Percentiles rank a stretch among this genome's conserved stretches.
Conservation (phyloP, 2,113 vertebrate species). For the Cynopterus brachyotis region DNA sequence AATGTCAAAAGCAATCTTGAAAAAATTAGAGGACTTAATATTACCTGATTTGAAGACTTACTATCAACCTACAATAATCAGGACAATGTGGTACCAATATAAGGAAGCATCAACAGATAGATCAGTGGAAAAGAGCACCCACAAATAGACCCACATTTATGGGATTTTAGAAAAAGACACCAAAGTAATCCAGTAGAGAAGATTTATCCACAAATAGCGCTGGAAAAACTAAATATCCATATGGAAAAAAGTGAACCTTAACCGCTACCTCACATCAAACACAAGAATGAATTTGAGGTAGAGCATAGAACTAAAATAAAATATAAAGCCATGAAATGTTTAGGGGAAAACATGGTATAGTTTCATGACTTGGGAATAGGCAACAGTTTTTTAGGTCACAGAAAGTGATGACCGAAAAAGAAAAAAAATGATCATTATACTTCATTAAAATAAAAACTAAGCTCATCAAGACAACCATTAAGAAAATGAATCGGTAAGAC, state of each 20-base stretch:
- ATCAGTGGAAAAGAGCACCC: not conserved
- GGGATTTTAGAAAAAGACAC: not conserved
- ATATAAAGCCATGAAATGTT: not conserved
- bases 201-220: not conserved
- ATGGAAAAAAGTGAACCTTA: not conserved
- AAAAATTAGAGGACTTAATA: not conserved
- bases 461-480: not conserved
- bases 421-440: not conserved
- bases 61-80: not conserved
- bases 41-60: not conserved
- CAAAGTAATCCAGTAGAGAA: not conserved
- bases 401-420: not conserved
- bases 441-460: not conserved
- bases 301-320: conserved; percentile 2
- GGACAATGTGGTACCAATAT: not conserved
- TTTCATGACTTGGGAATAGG: not conserved
- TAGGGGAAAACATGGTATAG: not conserved
- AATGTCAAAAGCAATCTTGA: not conserved
- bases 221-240: not conserved
- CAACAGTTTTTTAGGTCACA: not conserved
- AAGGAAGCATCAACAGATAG: not conserved
- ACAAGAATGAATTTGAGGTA: not conserved
- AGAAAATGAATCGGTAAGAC: not conserved
- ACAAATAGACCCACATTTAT: not conserved
- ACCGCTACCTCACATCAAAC: not conserved